A percentile compares a stretch with the other conserved stretches of the same genome.
phyloP scores from a whole-genome alignment of 2,113 vertebrate genomes.

The Chloropsis cyanopogon region DNA sequence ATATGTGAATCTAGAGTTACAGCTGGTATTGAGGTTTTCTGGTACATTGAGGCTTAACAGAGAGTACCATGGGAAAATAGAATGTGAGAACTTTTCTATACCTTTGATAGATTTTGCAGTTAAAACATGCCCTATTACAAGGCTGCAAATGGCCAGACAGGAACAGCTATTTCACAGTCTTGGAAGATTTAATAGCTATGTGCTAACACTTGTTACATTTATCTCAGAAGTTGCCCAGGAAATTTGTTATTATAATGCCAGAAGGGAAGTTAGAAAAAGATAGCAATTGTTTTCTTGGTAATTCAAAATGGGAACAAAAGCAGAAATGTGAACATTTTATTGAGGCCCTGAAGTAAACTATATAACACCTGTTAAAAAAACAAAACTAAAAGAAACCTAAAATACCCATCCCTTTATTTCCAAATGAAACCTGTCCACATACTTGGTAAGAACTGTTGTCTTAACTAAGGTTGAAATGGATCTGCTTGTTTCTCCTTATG shows the following conservation, averaged over 20 bases:
- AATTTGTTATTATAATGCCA: not conserved
- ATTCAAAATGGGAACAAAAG: not conserved
- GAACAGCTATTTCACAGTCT: not conserved
- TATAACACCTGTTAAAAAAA: not conserved
- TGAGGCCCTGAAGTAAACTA: not conserved
- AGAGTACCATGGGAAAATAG: not conserved
- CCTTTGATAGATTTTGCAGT: not conserved
- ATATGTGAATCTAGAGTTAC: not conserved
- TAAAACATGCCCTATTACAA: constrained; percentile 13
- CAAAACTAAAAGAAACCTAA: not conserved
- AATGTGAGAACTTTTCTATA: not conserved
- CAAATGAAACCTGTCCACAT: not conserved
- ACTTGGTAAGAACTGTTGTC: not conserved
- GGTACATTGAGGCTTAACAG: not conserved
- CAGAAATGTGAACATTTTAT: not conserved
- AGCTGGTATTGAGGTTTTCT: not conserved
- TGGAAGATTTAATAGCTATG: constrained; percentile 13
- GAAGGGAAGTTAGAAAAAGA: not conserved
- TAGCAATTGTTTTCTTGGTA: not conserved
- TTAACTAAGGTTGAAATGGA: not conserved
- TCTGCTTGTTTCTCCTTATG: not conserved
- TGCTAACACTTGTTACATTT: constrained; percentile 18
- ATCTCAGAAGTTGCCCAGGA: not conserved
- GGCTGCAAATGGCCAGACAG: not conserved
- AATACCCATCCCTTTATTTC: not conserved